A percentile compares a stretch with the other conserved stretches of the same genome.
phyloP scores from a whole-genome alignment of 1,140 invertebrate species.

The Pectinophora gossypiella region DNA sequence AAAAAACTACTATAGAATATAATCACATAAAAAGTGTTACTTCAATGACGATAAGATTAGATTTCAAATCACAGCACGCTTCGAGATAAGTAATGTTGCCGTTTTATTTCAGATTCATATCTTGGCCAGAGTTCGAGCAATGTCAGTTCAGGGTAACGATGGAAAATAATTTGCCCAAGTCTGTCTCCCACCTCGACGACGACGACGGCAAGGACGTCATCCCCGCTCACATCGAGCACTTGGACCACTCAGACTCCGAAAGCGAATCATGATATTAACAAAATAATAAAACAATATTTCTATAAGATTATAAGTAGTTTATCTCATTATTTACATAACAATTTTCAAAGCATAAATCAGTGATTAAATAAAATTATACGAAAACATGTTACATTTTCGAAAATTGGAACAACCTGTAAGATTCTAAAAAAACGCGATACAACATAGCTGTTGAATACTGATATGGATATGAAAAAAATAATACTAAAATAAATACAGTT shows the following conservation, averaged over 20 bases:
- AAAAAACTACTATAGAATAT: too few species aligned
- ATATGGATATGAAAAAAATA: background rate
- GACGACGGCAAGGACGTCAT: constrained; percentile 32
- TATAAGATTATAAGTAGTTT: constrained; percentile 12
- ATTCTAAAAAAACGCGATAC: background rate
- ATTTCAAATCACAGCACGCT: too few species aligned
- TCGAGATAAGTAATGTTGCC: background rate
- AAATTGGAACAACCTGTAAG: background rate
- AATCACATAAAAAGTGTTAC: too few species aligned
- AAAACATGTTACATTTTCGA: background rate
- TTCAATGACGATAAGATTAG: too few species aligned
- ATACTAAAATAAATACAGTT: background rate
- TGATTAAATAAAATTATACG: background rate
- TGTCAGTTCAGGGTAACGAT: constrained; percentile 76
- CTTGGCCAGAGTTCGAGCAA: constrained; percentile 78
- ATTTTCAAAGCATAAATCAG: background rate
- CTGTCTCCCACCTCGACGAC: constrained; percentile 38
- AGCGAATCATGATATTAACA: constrained; percentile 20
- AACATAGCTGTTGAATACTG: background rate
- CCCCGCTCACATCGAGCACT: constrained; percentile 39
- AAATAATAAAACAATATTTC: constrained; percentile 20
- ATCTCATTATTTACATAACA: constrained; percentile 2
- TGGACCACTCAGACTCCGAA: constrained; percentile 47
- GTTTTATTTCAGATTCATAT: constrained; percentile 56
- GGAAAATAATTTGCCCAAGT: constrained; percentile 72